phyloP scores from a whole-genome alignment of 2,113 vertebrate species.

The Anarhynchus alexandrinus region DNA sequence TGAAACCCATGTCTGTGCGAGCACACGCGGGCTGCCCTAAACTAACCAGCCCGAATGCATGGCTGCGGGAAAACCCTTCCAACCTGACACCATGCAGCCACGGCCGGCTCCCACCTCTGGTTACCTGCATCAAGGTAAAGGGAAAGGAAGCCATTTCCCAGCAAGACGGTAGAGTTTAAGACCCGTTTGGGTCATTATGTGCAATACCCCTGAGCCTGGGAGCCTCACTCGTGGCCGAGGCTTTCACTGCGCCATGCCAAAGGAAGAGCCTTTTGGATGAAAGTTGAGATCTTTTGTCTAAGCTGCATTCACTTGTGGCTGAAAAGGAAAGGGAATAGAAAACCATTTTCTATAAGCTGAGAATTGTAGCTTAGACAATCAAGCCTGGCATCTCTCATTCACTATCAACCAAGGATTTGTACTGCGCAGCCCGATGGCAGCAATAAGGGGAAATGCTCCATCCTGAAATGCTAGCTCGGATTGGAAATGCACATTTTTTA shows the following conservation, averaged over 20 bases:
- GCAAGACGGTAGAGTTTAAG: not conserved
- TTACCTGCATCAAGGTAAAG: not conserved
- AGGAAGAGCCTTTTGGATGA: not conserved
- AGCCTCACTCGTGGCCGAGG: accelerated
- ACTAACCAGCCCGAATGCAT: not conserved
- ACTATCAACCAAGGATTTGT: not conserved
- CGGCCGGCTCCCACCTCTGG: not conserved
- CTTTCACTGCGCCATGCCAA: not conserved
- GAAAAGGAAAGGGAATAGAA: not conserved
- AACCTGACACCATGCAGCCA: not conserved
- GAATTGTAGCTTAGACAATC: not conserved
- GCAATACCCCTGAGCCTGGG: not conserved
- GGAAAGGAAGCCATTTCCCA: not conserved
- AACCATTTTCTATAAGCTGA: not conserved
- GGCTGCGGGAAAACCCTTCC: not conserved
- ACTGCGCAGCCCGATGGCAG: not conserved
- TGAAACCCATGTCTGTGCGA: not conserved
- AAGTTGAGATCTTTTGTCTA: not conserved
- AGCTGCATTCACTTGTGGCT: not conserved
- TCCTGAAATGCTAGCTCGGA: not conserved
- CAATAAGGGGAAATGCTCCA: not conserved
- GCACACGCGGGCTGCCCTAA: not conserved
- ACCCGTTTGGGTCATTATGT: not conserved
- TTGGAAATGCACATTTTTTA: not conserved
- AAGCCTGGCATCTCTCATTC: not conserved